Conservation (phyloP, 2,797 vertebrate species). For the Rhynchonycteris naso region DNA sequence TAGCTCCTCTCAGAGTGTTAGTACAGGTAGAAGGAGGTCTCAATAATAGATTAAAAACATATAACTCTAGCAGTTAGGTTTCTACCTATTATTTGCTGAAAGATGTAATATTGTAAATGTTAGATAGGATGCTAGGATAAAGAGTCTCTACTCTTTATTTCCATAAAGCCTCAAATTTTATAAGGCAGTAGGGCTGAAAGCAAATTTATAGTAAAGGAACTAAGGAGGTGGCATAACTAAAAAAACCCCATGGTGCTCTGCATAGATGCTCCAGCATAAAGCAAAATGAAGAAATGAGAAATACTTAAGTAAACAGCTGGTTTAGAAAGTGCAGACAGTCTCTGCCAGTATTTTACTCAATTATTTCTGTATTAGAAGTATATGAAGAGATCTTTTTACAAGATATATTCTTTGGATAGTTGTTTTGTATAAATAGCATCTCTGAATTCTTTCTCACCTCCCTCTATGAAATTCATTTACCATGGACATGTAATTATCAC, state of each 20-base stretch:
- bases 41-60: neutral
- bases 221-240: neutral
- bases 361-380: neutral
- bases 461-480: neutral
- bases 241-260: neutral
- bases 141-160: slow-evolving; percentile 20
- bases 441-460: neutral
- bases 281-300: slow-evolving; percentile 14
- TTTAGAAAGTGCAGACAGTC: neutral
- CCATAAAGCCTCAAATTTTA: neutral
- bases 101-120: neutral
- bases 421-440: neutral
- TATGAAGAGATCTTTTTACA: neutral
- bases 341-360: neutral
- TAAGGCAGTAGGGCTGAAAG: neutral
- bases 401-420: neutral
- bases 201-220: slow-evolving; percentile 3
- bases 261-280: neutral
- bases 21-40: neutral
- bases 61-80: neutral
- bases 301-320: neutral
- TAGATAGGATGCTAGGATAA: neutral
- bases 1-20: neutral
- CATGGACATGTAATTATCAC: neutral
- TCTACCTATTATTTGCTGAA: neutral